Base-by-base conservation (phyloP, 2,797 vertebrate genomes). In the Malurus leucopterus region DNA sequence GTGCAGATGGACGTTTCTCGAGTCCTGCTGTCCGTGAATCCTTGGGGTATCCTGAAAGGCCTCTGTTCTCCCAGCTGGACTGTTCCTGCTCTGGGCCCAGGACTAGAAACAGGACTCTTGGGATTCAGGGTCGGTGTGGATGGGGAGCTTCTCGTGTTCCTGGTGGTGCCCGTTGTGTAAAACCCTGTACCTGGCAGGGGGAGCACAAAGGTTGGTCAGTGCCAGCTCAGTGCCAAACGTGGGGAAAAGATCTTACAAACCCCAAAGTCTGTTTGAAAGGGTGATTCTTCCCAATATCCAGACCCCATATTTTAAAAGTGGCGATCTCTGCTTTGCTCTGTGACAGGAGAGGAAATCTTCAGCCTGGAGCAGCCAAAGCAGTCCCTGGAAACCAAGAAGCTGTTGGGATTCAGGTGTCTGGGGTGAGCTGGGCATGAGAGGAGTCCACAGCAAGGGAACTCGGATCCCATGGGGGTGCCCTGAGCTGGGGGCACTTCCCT, bases 31-130 rank as follows among this genome's bases (percentile, higher is more conserved):
- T 30, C 57, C 0, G 0, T 44, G 38, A 70, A 74, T 68, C 72
- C 76, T 79, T 46, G 67, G 62, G 47, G 20, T 57, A 18, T 80
- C 65, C 49, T 62, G 20, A 11, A 67, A 54, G 34, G 63, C 26
- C 57, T 55, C 30, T 55, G 46, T 17, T 54, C 47, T 24, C 86
- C 78, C 46, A 63, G 61, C 77, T 77, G 53, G 46, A 67, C n/a
- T 40, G 34, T 34, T 77, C 49, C 22, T 68, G 70, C 80, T 77
- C 59, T 64, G 83, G 17, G 49, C 51, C 53, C 5, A 38, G 87
- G 17, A 23, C 98, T 98, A 99, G 97, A 99, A 99, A 94, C 98
- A 99, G 81, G 98, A 99, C 96, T 99, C 98, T 27, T 98, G 97
- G 82, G 98, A 99, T 93, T 98, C 98, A 47, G 97, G 98, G 88